Evolutionary conservation across 2,113 vertebrate species (phyloP).

Genomic region (Panthera uncia): DNA sequence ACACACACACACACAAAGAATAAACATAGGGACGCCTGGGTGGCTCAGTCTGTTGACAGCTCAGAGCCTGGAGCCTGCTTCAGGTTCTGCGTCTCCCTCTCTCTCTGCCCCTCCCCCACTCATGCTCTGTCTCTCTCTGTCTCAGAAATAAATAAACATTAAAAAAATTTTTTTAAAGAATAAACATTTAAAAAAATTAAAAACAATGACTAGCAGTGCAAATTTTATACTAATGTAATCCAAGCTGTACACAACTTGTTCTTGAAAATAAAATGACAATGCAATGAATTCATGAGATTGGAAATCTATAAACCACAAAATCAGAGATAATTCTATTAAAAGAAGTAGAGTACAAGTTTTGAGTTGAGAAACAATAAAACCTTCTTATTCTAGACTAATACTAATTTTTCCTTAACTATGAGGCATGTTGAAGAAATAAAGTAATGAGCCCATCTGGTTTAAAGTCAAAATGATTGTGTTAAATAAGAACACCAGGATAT

Average conservation of each 20-base stretch:
- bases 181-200: too few species aligned
- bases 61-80: too few species aligned
- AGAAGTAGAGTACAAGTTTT: not conserved
- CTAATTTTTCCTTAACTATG: not conserved
- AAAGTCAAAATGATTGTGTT: not conserved
- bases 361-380: conserved; percentile 4
- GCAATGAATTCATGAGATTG: not conserved
- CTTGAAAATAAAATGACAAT: not conserved
- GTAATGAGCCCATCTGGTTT: not conserved
- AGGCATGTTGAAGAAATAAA: not conserved
- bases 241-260: not conserved
- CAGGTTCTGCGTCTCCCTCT: too few species aligned
- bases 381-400: conserved; percentile 11
- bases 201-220: not conserved
- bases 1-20: too few species aligned
- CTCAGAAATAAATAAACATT: too few species aligned
- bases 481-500: not conserved
- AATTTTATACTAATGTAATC: not conserved
- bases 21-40: too few species aligned
- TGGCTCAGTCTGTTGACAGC: too few species aligned
- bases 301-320: not conserved
- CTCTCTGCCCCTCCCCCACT: too few species aligned
- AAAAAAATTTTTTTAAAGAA: too few species aligned
- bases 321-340: conserved; percentile 28
- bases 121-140: too few species aligned